Evolutionary conservation across 2,888 invertebrate species (phyloP), one percentile per base, ranked within the genome.

Genomic region (Nesidiocoris tenuis): DNA sequence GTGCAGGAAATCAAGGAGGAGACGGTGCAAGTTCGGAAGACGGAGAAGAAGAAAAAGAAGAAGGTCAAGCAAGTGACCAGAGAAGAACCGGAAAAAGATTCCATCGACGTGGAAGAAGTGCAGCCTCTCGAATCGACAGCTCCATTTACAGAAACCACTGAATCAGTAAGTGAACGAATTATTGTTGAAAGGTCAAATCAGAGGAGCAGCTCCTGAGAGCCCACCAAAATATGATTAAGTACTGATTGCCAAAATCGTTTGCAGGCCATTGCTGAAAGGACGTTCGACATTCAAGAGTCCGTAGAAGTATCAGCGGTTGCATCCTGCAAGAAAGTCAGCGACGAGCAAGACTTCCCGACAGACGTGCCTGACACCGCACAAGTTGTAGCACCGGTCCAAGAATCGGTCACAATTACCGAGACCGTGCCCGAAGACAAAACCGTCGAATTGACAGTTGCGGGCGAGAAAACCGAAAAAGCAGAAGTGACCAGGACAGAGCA

Each of bases 321-420:
- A 2, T 79, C 81, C 16, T 81, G 80, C 22, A 81, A 80, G 66
- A 81, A 81, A 75, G 79, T 81, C 54, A 79, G 78, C 24, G 81
- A 81, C 68, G 77, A 81, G 55, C 78, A 79, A 54, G 55, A 68
- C 9, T 80, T 81, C 68, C 79, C 79, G 16, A 78, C 78, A 23
- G 80, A 78, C 61, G 74, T 77, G 22, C 77, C 78, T 23, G 78
- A 79, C 56, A 72, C 67, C 16, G 89, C 89, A 9, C 85, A 85
- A 81, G 85, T 86, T 21, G 83, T 87, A 59, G 82, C 89, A 2
- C 86, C 87, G 57, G 85, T 89, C 77, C 87, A 87, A 80, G 88
- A 89, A 79, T 85, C 88, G 59, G 84, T 90, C 16, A 85, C 86
- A n/a, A 87, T 90, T 75, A 86, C 88, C 0, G 85, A 88, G 78